Percentiles rank a stretch among this genome's conserved stretches.
Conservation (phyloP, 2,113 vertebrate genomes). For the Agapornis roseicollis region DNA sequence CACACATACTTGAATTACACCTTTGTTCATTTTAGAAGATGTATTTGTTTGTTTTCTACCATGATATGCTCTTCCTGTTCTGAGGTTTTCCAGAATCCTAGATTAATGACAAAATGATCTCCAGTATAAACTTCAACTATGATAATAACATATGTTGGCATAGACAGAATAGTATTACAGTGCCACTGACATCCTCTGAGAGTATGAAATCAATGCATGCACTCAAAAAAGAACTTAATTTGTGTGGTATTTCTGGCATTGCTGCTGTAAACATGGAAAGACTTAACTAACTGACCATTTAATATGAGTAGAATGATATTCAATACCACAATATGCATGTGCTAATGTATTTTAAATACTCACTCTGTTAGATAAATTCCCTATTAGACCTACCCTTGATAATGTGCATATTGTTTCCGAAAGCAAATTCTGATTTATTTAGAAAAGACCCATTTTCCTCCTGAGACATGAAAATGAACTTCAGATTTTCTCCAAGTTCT, state of each 20-base stretch:
- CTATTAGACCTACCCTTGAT: background rate
- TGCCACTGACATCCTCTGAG: background rate
- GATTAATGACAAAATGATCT: slow-evolving; percentile 47
- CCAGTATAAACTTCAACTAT: slow-evolving; percentile 13
- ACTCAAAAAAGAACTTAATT: background rate
- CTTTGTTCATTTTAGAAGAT: slow-evolving; percentile 1
- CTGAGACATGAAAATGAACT: slow-evolving; percentile 31
- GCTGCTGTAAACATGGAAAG: background rate
- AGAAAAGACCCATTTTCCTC: background rate
- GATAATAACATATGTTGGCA: slow-evolving; percentile 33
- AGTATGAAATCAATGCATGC: background rate
- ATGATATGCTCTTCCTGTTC: slow-evolving; percentile 37
- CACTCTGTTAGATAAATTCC: slow-evolving; percentile 24
- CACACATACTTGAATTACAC: background rate
- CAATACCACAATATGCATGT: background rate
- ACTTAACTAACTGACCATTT: slow-evolving; percentile 19
- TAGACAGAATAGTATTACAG: background rate
- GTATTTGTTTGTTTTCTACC: slow-evolving; percentile 42
- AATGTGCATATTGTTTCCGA: slow-evolving; percentile 51
- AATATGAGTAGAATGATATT: background rate
- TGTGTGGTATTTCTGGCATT: background rate
- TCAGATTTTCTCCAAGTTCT: slow-evolving; percentile 45
- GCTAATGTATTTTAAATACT: slow-evolving; percentile 5
- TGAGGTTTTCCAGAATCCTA: slow-evolving; percentile 52
- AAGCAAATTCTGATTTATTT: slow-evolving; percentile 43